Percentiles rank a stretch among this genome's conserved stretches.
These are phyloP conservation scores for Pterostichus madidus DNA, from an alignment of 2,888 invertebrate genomes.

Conservation along the genomic window DNA sequence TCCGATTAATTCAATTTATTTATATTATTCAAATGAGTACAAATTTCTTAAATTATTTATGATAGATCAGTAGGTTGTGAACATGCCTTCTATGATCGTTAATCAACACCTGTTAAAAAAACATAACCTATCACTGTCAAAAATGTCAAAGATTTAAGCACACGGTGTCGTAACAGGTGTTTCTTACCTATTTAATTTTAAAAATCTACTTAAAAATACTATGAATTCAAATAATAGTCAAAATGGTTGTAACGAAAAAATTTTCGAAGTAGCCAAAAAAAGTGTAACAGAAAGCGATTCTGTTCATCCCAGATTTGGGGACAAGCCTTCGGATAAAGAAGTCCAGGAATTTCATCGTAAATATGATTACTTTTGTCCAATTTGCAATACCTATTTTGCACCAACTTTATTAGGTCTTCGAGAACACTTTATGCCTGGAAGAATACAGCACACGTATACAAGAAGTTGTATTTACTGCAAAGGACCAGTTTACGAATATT, in stretches of 20 bases:
- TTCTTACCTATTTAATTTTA: constrained; percentile 1
- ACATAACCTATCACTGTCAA: constrained; percentile 18
- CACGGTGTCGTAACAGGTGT: constrained; percentile 22
- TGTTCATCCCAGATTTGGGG: constrained; percentile 73
- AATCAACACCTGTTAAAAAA: constrained; percentile 7
- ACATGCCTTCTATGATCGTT: neutral
- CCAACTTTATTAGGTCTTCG: constrained; percentile 72
- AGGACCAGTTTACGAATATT: constrained; percentile 73
- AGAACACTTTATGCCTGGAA: constrained; percentile 73
- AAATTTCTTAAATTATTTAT: neutral
- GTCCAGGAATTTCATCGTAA: constrained; percentile 72
- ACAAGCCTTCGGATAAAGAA: constrained; percentile 70
- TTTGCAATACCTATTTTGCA: constrained; percentile 73
- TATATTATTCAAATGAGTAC: neutral
- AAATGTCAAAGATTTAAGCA: constrained; percentile 17
- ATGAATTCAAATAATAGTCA: constrained; percentile 55
- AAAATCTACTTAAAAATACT: constrained; percentile 10
- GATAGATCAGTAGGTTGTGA: neutral
- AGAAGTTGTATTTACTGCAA: constrained; percentile 75
- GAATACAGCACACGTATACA: constrained; percentile 71
- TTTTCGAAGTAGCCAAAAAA: neutral
- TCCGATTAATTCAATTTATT: neutral
- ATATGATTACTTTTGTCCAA: constrained; percentile 73
- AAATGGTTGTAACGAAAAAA: constrained; percentile 19
- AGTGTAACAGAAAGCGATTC: constrained; percentile 73